Conservation (phyloP, 2,797 vertebrate species). For the Pseudopleuronectes americanus region DNA sequence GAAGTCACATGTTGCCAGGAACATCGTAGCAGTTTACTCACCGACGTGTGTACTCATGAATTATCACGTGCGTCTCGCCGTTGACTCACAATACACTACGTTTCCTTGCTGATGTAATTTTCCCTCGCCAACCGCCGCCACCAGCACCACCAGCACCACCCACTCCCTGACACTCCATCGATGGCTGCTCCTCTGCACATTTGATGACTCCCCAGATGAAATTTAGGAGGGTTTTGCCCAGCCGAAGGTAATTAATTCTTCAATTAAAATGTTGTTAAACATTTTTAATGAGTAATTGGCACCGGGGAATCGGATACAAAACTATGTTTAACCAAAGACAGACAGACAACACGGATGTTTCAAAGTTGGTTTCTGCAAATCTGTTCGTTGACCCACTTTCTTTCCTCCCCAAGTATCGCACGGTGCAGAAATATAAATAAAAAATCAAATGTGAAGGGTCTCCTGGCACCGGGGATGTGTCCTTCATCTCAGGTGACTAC, state of each 20-base stretch:
- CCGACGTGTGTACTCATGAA: constrained; percentile 63
- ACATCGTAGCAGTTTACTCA: constrained; percentile 64
- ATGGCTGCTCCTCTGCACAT: constrained; percentile 70
- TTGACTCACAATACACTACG: constrained; percentile 60
- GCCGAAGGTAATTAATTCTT: constrained; percentile 91
- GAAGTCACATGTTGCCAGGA: constrained; percentile 56
- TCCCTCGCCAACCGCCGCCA: constrained; percentile 51
- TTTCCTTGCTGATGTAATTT: constrained; percentile 76
- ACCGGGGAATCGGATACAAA: constrained; percentile 84
- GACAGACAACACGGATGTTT: constrained; percentile 82
- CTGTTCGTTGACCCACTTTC: constrained; percentile 84
- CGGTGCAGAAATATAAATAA: constrained; percentile 81
- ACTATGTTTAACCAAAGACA: constrained; percentile 86
- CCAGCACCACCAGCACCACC: constrained; percentile 41
- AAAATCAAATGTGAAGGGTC: constrained; percentile 79
- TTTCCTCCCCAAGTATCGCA: constrained; percentile 60
- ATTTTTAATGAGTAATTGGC: constrained; percentile 90
- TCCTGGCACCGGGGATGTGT: constrained; percentile 80
- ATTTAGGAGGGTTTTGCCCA: constrained; percentile 86
- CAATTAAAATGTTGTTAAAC: constrained; percentile 93
- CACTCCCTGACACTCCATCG: constrained; percentile 63
- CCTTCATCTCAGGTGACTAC: constrained; percentile 88
- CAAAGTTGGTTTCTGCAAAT: constrained; percentile 82
- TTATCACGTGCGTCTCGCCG: constrained; percentile 56
- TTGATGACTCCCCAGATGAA: constrained; percentile 86